These are phyloP conservation scores for Chironomus tepperi DNA, from an alignment of 1,140 invertebrate species.

Conservation along the genomic window DNA sequence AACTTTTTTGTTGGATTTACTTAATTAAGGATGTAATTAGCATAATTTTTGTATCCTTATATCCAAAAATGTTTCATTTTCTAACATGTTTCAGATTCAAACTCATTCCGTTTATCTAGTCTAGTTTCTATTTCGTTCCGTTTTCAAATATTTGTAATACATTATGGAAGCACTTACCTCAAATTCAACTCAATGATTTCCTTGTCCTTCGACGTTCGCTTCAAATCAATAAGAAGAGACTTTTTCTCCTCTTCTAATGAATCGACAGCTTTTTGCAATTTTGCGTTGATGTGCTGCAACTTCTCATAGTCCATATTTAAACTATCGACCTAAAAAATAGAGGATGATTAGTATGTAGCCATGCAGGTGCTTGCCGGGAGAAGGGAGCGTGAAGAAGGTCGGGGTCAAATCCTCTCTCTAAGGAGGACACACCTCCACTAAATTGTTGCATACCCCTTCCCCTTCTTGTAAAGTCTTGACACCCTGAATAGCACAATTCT, in stretches of 20 bases:
- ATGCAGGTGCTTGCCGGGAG: too few relatives aligned
- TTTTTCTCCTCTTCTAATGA: constrained; percentile 64
- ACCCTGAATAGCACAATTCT: too few relatives aligned
- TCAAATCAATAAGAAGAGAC: constrained; percentile 60
- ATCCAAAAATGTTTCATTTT: not conserved
- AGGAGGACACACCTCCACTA: too few relatives aligned
- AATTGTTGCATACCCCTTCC: too few relatives aligned
- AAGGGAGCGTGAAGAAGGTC: too few relatives aligned
- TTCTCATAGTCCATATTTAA: constrained; percentile 67
- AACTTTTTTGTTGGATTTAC: constrained; percentile 16
- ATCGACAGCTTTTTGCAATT: constrained; percentile 63
- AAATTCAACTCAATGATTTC: constrained; percentile 50
- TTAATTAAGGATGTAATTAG: too few relatives aligned
- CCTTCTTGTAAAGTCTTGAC: too few relatives aligned
- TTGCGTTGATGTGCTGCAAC: constrained; percentile 58
- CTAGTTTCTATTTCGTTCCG: not conserved
- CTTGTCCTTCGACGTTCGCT: constrained; percentile 56
- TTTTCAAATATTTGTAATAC: not conserved
- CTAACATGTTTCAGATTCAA: not conserved
- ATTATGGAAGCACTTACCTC: constrained; percentile 30
- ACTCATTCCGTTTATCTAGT: not conserved
- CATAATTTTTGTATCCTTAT: not conserved
- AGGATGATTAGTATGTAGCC: too few relatives aligned
- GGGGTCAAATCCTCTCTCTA: too few relatives aligned
- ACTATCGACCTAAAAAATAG: constrained; percentile 54